phyloP scores from a whole-genome alignment of 1,140 invertebrate genomes.

The Bacillus rossius region DNA sequence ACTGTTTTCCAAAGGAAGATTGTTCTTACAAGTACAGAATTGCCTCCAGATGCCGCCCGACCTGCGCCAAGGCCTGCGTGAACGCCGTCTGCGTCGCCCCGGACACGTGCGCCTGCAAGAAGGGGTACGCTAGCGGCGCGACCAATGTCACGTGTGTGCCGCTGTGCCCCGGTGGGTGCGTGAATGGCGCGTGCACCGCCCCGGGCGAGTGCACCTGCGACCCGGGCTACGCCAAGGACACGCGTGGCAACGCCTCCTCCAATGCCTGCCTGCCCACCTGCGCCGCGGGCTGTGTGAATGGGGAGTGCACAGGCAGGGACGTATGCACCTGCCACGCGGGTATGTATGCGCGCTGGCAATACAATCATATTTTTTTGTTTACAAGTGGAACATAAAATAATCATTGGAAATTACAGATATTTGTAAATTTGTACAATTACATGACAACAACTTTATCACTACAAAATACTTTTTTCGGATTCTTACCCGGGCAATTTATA shows the following conservation, averaged over 20 bases:
- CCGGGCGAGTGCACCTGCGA: constrained; percentile 31
- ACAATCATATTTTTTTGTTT: too few species aligned
- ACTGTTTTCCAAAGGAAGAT: too few species aligned
- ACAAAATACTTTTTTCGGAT: too few species aligned
- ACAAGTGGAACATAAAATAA: too few species aligned
- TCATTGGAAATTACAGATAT: too few species aligned
- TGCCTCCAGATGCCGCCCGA: constrained; percentile 5
- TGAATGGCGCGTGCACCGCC: constrained; percentile 28
- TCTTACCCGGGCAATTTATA: too few species aligned
- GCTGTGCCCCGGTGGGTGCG: constrained; percentile 21
- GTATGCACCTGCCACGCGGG: too few species aligned
- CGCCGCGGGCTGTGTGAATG: constrained; percentile 37
- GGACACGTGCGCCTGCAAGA: constrained; percentile 44
- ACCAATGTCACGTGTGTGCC: constrained; percentile 18
- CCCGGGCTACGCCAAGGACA: constrained; percentile 17
- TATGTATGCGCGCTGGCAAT: too few species aligned
- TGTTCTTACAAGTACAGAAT: constrained; percentile 6
- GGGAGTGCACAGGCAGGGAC: constrained; percentile 37
- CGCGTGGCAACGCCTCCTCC: background rate
- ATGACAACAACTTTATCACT: too few species aligned
- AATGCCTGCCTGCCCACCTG: constrained; percentile 25
- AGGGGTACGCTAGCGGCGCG: constrained; percentile 19
- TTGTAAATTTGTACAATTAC: too few species aligned
- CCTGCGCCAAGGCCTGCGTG: constrained; percentile 20
- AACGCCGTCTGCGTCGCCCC: constrained; percentile 25